Base-by-base conservation (phyloP, 1,140 invertebrate species). In the Gryon sp. region DNA sequence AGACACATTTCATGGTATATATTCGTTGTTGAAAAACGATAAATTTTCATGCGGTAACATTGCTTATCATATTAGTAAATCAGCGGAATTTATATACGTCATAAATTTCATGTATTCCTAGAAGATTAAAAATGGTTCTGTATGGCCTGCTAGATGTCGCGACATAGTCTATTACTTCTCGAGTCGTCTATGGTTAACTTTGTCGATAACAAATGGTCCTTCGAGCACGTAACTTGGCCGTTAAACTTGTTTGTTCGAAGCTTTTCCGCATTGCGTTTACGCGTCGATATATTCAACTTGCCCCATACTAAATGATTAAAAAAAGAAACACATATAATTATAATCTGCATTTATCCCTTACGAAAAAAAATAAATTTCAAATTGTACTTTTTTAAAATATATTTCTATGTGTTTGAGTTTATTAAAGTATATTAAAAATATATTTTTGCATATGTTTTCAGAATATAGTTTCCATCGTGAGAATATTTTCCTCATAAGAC, bases 231-330 rank as follows among this genome's bases (percentile, higher is more conserved):
- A 69, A 69, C 73, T 62, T 38, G 50, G 59, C 57, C 63, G 52
- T 70, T 76, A 63, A 65, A 69, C 65, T 63, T 43, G 65, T 69
- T 69, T 55, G 50, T 36, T 70, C 28, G 41, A 26, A 69, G 50
- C 52, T 76, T 69, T 76, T 73, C 69, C 69, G 69, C 50, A 57
- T 65, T 65, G 69, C 69, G 43, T 65, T 53, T 73, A 73, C 26
- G 68, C 59, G 50, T 57, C 32, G 69, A 65, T 59, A 59, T 52
- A 14, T 19, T 52, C 24, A 43, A 55, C 52, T 59, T n/a, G 60
- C 15, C 41, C 45, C 59, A 19, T 63, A 57, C 57, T 16, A 19
- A 48, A 32, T n/a, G 16, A 46, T 18, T 45, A 26, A 9, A 34
- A 32, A 36, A 28, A 57, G 52, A 53, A 70, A 70, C 24, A 30